phyloP scores from a whole-genome alignment of 2,797 vertebrate genomes.

The Micropoecilia bifurca region DNA sequence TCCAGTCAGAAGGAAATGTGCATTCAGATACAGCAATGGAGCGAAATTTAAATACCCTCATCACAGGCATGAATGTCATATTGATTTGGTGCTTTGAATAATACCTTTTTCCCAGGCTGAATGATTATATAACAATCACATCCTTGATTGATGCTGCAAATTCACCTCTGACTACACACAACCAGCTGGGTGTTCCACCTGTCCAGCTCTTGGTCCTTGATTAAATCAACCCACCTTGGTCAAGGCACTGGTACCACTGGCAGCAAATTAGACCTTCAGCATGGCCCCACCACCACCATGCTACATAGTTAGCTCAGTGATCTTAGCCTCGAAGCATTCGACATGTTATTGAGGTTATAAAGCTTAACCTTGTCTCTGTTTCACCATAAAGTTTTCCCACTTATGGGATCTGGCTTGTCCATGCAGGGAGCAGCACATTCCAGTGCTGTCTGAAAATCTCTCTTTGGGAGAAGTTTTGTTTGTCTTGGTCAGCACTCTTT shows the following conservation, averaged over 20 bases:
- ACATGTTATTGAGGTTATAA: not conserved
- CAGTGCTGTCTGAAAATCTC: not conserved
- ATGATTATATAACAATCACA: not conserved
- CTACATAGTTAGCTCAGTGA: not conserved
- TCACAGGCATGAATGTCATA: not conserved
- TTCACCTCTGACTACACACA: not conserved
- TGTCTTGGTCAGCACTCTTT: not conserved
- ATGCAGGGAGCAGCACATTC: not conserved
- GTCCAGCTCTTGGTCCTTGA: not conserved
- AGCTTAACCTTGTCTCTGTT: not conserved
- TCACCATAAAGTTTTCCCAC: not conserved
- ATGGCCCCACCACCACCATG: not conserved
- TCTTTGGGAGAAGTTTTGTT: not conserved
- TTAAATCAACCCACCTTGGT: not conserved
- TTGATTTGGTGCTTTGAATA: not conserved
- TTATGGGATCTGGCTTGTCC: not conserved
- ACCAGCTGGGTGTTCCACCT: not conserved
- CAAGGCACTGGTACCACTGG: not conserved
- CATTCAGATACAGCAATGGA: not conserved
- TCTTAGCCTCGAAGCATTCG: not conserved
- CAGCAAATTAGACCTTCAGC: not conserved
- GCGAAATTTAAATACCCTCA: not conserved
- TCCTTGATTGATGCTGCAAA: not conserved
- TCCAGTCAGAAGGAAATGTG: slow-evolving; percentile 15
- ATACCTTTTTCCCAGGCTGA: not conserved